Base-by-base conservation (phyloP, 2,797 vertebrate genomes). In the Anniella stebbinsi region DNA sequence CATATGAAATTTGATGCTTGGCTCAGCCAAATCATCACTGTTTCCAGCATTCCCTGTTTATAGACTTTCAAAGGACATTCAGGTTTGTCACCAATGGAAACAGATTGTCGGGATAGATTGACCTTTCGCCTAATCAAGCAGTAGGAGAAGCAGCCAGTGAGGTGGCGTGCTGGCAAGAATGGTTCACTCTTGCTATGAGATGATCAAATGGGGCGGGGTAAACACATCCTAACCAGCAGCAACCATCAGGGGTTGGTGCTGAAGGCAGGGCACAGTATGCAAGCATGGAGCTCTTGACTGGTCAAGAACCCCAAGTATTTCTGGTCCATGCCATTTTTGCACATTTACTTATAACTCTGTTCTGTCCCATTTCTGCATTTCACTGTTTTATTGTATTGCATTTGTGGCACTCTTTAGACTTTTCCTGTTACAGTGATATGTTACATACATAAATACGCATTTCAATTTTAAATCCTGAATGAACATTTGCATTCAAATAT, bases 1-100 rank as follows among this genome's bases (percentile, higher is more conserved):
- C 69, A 57, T n/a, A 28, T 63, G 80, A 75, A 8, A 88, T 82
- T 88, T 82, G 69, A 54, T 63, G 69, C 28, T 82, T 60, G 38
- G 78, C 12, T 8, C 38, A 88, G 38, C 30, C 28, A 17, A 36
- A 36, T 2, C 51, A 57, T 7, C 48, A 60, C 69, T 75, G 30
- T 88, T 57, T 18, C 38, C 8, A 66, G 60, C 13, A 45, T 41
- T 33, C 41, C 51, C 70, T 25, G 21, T 45, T 60, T 38, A 25
- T 36, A 67, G 41, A 23, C 45, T 33, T 85, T 72, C 33, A 45
- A 54, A 12, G n/a, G 84, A n/a, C 48, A 57, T 73, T 45, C 70
- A 41, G 51, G 3, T 70, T 75, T 23, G 36, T 2, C 5, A 41
- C 11, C 25, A 41, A 25, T 41, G 54, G 54, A 75, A 60, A 86